Base-by-base conservation (phyloP, 1,140 invertebrate species). In the Hylaeus volcanicus region DNA sequence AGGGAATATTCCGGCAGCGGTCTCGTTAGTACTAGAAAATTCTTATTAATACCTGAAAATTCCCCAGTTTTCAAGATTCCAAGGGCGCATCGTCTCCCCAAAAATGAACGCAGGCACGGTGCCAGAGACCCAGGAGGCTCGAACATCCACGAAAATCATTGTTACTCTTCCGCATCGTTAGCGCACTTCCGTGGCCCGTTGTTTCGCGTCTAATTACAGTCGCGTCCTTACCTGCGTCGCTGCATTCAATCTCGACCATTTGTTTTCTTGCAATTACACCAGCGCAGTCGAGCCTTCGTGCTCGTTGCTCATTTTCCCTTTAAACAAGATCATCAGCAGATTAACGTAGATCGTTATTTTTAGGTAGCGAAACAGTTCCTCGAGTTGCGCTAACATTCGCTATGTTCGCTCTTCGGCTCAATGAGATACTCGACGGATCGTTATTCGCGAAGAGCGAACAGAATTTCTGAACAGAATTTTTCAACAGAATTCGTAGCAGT, bases 131-230 rank as follows among this genome's bases (percentile, higher is more conserved):
- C 48, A 43, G 37, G 12, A 64, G 12, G 11, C 72, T 66, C 15
- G 5, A 66, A 65, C 39, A 66, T 56, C 51, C 53, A 37, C 3
- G n/a, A 60, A 51, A 26, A 55, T 73, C 68, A n/a, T 61, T 71
- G 58, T 72, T 72, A n/a, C 39, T 64, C 69, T 72, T 55, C 69
- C 69, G 68, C 69, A 5, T 79, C 60, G 71, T 79, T 73, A 73
- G 69, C 41, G 41, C 69, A 48, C 60, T 55, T 79, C 56, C 75
- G 63, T 51, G 61, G 5, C 51, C 43, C 55, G n/a, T 26, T 26
- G 39, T 64, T 55, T 26, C 69, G 14, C 61, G 61, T 48, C 51
- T 74, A 79, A 79, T 79, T 79, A 73, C 51, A 12, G 26, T 15
- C 48, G 12, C 66, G 14, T 73, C 43, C 69, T 79, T 73, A 79